Evolutionary conservation across 2,113 vertebrate genomes (phyloP), one percentile per base, ranked within the genome.

Genomic region (Picathartes gymnocephalus): DNA sequence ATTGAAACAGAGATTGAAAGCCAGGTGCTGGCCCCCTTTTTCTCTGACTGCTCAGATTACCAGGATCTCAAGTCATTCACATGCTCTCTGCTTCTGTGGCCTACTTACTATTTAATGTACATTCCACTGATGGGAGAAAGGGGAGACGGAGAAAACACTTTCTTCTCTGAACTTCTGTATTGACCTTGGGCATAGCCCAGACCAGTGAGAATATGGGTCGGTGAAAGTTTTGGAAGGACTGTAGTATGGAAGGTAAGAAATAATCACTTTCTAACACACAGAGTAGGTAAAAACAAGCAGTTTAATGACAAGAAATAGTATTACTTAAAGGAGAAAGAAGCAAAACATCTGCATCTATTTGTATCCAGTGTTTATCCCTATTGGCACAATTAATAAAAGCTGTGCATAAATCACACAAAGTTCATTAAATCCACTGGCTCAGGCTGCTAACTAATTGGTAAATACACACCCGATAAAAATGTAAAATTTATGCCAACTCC

Each of bases 391-490:
- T 98, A 98, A 97, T 97, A 98, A 96, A 96, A 96, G 88, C 81
- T 96, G 93, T 91, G 88, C 96, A 97, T 97, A 98, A 98, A 97
- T 98, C 97, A 97, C 96, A 96, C 11, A 17, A 95, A 97, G 89
- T 97, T 97, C 93, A 97, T 98, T 97, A 98, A 98, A 97, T 94
- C 95, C 88, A 94, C 95, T 91, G 92, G 95, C 95, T 98, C 91
- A 81, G 65, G 84, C 91, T 97, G 93, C 89, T 97, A 95, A 97
- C 93, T 97, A 97, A 97, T 96, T 98, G 97, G 89, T 97, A 97
- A 98, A 97, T 94, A 97, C 85, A 97, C 89, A 94, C 90, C 92
- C 7, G 3, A 96, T 94, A 97, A 97, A 96, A 97, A 96, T 57
- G 58, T 95, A 90, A 91, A 85, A 90, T 66, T 53, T 87, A 53